A percentile compares a stretch with the other conserved stretches of the same genome.
Conservation (phyloP, 2,797 vertebrate genomes). For the Phoxinus dragarum region DNA sequence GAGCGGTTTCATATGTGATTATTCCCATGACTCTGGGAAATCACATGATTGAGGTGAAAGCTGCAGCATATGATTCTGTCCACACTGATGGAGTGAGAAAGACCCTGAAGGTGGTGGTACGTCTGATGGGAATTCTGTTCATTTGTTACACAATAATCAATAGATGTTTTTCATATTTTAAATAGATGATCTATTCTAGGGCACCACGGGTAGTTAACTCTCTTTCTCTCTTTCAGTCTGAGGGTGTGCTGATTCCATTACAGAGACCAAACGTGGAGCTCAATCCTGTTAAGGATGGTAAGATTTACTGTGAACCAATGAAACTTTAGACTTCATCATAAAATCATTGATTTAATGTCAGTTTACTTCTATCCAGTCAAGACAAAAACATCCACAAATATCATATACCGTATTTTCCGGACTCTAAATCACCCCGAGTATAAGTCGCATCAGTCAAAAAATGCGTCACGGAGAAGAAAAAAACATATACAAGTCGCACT, state of each 20-base stretch:
- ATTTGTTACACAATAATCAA: not conserved
- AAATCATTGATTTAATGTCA: not conserved
- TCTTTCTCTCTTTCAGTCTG: constrained; percentile 42
- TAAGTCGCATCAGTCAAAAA: too few species aligned
- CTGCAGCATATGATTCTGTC: constrained; percentile 46
- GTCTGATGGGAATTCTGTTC: constrained; percentile 55
- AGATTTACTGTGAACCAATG: not conserved
- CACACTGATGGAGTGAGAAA: constrained; percentile 77
- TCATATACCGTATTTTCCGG: not conserved
- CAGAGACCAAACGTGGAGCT: constrained; percentile 16
- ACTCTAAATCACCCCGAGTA: too few species aligned
- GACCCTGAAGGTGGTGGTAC: constrained; percentile 80
- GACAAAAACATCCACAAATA: not conserved
- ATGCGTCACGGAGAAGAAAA: too few species aligned
- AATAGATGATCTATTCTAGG: not conserved
- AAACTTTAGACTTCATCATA: not conserved
- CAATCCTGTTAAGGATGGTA: constrained; percentile 49
- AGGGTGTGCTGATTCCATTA: constrained; percentile 46
- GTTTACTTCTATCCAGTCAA: not conserved
- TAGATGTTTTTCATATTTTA: not conserved
- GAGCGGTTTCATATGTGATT: constrained; percentile 72
- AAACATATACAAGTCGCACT: too few species aligned
- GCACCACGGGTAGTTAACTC: not conserved
- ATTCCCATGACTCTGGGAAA: constrained; percentile 76
- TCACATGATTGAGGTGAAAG: constrained; percentile 79